Evolutionary conservation across 2,113 vertebrate species (phyloP), one percentile per base, ranked within the genome.

Genomic region (Xiphophorus couchianus): DNA sequence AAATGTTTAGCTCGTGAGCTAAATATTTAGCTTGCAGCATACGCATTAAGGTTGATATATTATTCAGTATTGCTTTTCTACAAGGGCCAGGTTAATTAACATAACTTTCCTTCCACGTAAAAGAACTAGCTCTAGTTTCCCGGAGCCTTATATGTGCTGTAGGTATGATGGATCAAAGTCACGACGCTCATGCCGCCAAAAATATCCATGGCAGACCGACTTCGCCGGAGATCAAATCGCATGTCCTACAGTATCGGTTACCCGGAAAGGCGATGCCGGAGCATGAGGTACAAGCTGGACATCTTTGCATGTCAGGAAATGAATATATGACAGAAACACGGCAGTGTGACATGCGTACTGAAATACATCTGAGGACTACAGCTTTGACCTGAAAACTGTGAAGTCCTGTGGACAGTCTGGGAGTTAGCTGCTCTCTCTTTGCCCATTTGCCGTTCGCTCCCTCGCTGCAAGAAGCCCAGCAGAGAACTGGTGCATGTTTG

Each of bases 401-500:
- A 61, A 30, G 64, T 74, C 80, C 81, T 69, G 73, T 73, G 62
- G 62, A 74, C 81, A 33, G 61, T 77, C 74, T 75, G 77, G 80
- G 76, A 81, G 62, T 67, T 33, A 63, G 44, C 70, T 33, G 71
- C 54, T 73, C 44, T 82, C 68, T 82, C 15, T 81, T 81, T 87
- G 76, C 82, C 77, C 61, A 37, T 13, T 80, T 76, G 80, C 68
- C 73, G 58, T 70, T 84, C 73, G 25, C 68, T 78, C 70, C 76
- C 22, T 74, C 64, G 77, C 66, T n/a, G 62, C 70, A 71, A 30
- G 66, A 84, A 87, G 64, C 82, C 87, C 58, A 44, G 78, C 12
- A 19, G 88, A 84, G 86, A 77, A 66, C 66, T 71, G 69, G 84
- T 65, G 42, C 35, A 44, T 78, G 80, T 89, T 81, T 88, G 87